Evolutionary conservation across 2,888 invertebrate species (phyloP).

Genomic region (Cryptosula pallasiana): DNA sequence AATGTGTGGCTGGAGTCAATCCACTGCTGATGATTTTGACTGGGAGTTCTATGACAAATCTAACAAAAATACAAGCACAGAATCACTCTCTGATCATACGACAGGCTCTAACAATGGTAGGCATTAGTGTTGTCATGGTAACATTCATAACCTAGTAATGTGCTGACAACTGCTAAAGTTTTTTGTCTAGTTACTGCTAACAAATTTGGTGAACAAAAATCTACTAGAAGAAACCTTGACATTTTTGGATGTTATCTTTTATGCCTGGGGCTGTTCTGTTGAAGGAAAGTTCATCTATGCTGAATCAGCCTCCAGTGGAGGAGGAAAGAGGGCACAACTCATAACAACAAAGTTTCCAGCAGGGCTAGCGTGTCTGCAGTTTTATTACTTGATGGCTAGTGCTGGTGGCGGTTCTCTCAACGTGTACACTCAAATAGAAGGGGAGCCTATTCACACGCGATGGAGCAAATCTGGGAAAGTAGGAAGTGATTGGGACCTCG

Average conservation of each 20-base stretch:
- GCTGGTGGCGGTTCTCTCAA: slow-evolving; percentile 36
- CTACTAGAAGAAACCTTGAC: too few species aligned
- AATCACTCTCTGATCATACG: slow-evolving; percentile 24
- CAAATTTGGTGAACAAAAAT: too few species aligned
- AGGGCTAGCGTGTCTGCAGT: slow-evolving; percentile 36
- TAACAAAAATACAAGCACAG: slow-evolving; percentile 9
- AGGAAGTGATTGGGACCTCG: slow-evolving; percentile 17
- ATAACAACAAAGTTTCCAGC: slow-evolving; percentile 28
- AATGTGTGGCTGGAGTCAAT: slow-evolving; percentile 36
- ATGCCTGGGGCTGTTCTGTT: too few species aligned
- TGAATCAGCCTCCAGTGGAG: slow-evolving; percentile 36
- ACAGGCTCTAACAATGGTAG: slow-evolving; percentile 20
- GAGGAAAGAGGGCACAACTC: slow-evolving; percentile 58
- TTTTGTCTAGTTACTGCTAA: too few species aligned
- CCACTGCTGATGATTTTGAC: slow-evolving; percentile 34
- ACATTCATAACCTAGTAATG: too few species aligned
- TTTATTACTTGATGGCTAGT: slow-evolving; percentile 47
- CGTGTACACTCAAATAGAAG: slow-evolving; percentile 32
- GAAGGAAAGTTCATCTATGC: slow-evolving; percentile 24
- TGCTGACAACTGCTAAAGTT: too few species aligned
- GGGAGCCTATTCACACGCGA: neutral
- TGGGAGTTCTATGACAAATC: slow-evolving; percentile 33
- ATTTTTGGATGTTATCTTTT: too few species aligned
- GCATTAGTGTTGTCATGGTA: too few species aligned
- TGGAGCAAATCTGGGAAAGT: slow-evolving; percentile 9